Evolutionary conservation across 2,888 invertebrate species (phyloP).

Genomic region (Chrysina gloriosa): DNA sequence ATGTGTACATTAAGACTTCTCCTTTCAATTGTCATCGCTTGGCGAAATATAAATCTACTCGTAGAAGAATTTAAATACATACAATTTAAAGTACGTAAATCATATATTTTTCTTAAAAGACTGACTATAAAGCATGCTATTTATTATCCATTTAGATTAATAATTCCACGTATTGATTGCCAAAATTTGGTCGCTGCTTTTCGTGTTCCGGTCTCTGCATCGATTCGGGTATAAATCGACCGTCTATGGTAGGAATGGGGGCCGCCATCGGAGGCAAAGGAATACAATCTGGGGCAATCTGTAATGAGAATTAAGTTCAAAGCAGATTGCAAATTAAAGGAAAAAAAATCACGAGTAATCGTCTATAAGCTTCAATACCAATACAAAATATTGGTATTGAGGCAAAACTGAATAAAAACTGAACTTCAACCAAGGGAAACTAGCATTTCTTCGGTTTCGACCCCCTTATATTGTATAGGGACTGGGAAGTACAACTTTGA

Average conservation of each 20-base stretch:
- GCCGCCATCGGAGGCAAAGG: slow-evolving; percentile 57
- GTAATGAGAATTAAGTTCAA: slow-evolving; percentile 43
- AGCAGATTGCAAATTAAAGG: neutral
- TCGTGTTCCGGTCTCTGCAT: slow-evolving; percentile 58
- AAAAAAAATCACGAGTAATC: neutral
- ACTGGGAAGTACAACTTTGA: too few relatives aligned
- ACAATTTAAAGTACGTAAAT: slow-evolving; percentile 18
- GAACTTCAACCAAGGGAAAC: too few relatives aligned
- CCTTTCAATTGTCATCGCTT: slow-evolving; percentile 16
- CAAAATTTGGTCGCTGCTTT: slow-evolving; percentile 57
- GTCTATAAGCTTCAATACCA: too few relatives aligned
- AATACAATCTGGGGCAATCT: slow-evolving; percentile 63
- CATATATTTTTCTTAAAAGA: slow-evolving; percentile 37
- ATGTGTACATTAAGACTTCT: slow-evolving; percentile 31
- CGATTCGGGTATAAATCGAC: slow-evolving; percentile 57
- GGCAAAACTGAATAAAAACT: too few relatives aligned
- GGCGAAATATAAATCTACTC: slow-evolving; percentile 17
- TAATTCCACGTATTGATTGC: slow-evolving; percentile 62
- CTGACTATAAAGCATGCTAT: slow-evolving; percentile 22
- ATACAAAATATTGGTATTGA: too few relatives aligned
- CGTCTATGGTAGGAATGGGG: slow-evolving; percentile 58
- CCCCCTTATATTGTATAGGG: too few relatives aligned
- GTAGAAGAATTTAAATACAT: too few relatives aligned
- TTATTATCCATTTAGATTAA: slow-evolving; percentile 55
- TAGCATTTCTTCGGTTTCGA: too few relatives aligned